Conservation (phyloP, 30 jellyfish, hydroid and myxozoan species). For the Nemopilema nomurai region DNA sequence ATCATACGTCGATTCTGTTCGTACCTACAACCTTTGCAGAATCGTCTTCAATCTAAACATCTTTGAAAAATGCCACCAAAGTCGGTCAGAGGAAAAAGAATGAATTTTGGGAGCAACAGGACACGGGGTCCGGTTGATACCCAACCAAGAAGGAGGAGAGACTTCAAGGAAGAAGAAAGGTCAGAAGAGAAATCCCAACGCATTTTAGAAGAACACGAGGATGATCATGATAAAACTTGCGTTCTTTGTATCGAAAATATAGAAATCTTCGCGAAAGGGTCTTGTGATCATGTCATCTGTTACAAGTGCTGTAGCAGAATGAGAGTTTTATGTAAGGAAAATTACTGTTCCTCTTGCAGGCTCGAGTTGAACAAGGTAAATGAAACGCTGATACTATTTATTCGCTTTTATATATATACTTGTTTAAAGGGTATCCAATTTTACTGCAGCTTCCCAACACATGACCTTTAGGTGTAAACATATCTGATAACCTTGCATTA, state of each 20-base stretch:
- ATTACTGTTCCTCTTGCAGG: constrained; percentile 87
- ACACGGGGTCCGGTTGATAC: neutral
- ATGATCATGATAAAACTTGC: constrained; percentile 45
- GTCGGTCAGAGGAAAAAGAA: constrained; percentile 28
- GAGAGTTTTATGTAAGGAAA: constrained; percentile 82
- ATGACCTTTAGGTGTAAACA: no score
- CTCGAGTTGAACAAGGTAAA: constrained; percentile 80
- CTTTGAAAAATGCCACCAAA: constrained; percentile 30
- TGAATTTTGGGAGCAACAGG: constrained; percentile 40
- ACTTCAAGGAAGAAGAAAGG: neutral
- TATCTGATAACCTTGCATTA: no score
- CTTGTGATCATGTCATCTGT: constrained; percentile 92
- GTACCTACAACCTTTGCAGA: neutral
- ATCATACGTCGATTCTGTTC: neutral
- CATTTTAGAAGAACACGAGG: constrained; percentile 11
- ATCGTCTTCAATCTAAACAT: neutral
- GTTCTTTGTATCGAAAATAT: constrained; percentile 82
- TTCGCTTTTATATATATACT: neutral
- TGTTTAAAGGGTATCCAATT: neutral
- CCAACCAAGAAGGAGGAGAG: neutral
- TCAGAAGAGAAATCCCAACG: neutral
- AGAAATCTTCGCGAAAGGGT: constrained; percentile 69
- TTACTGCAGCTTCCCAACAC: no score
- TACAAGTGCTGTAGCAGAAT: constrained; percentile 85
- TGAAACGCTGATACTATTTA: neutral